Evolutionary conservation across 1,140 invertebrate species (phyloP).

Genomic region (Centruroides sculpturatus): DNA sequence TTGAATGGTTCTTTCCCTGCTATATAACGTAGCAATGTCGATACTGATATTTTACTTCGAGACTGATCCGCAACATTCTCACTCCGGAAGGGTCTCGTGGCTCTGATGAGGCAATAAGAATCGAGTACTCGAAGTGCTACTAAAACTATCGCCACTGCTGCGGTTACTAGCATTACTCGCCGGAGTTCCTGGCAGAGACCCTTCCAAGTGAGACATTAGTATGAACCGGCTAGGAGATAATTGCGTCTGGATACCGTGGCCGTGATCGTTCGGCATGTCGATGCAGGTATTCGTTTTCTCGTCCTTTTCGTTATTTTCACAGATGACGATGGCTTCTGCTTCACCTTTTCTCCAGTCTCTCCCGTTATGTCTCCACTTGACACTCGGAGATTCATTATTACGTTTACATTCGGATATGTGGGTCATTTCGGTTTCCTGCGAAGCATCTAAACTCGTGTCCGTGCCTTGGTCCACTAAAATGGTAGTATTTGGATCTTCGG

Average conservation of each 20-base stretch:
- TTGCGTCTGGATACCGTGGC: neutral
- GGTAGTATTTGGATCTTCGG: slow-evolving; percentile 18
- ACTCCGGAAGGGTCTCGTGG: slow-evolving; percentile 8
- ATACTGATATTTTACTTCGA: neutral
- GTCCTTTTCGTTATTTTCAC: neutral
- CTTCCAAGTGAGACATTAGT: slow-evolving; percentile 7
- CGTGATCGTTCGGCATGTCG: neutral
- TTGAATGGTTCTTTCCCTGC: no score
- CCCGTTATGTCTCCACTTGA: neutral
- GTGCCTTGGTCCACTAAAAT: slow-evolving; percentile 17
- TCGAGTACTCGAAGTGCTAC: slow-evolving; percentile 51
- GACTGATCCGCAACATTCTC: neutral
- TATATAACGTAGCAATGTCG: no score
- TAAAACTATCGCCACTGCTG: slow-evolving; percentile 55
- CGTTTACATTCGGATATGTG: neutral
- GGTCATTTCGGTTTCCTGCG: slow-evolving; percentile 11
- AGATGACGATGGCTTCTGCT: neutral
- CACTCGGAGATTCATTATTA: neutral
- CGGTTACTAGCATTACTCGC: slow-evolving; percentile 39
- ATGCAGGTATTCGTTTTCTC: slow-evolving; percentile 9
- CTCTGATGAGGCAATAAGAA: slow-evolving; percentile 18
- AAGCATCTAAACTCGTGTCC: slow-evolving; percentile 8
- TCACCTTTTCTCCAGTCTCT: neutral
- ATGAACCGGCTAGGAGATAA: neutral
- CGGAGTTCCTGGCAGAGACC: slow-evolving; percentile 28